Percentiles rank a stretch among this genome's conserved stretches.
Evolutionary conservation across 2,888 invertebrate genomes (phyloP).

Genomic region (Masnerella sp.): DNA sequence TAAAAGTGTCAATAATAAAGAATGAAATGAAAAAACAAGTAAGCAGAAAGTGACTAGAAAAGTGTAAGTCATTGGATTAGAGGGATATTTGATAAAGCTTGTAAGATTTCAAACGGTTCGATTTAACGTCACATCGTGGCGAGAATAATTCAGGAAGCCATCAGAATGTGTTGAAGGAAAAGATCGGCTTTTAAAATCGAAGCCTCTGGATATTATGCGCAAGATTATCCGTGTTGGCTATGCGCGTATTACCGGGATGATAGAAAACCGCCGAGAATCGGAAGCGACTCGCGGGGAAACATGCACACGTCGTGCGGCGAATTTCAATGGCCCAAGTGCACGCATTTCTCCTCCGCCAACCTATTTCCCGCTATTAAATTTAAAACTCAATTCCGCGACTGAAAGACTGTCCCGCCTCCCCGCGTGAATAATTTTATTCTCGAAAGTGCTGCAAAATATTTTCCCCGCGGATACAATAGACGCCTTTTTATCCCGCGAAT

Average conservation of each 20-base stretch:
- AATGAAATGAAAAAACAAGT: no score
- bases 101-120: conserved; percentile 62
- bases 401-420: conserved; percentile 3
- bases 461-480: no score
- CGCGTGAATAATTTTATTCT: conserved; percentile 26
- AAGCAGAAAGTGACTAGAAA: no score
- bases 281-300: conserved; percentile 41
- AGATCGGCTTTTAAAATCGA: conserved; percentile 63
- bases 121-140: conserved; percentile 64
- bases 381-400: conserved; percentile 18
- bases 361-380: conserved; percentile 24
- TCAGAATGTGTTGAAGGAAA: conserved; percentile 39
- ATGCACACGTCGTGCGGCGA: conserved; percentile 36
- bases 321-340: conserved; percentile 41
- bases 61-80: conserved; percentile 40
- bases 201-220: conserved; percentile 58
- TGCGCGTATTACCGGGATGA: conserved; percentile 29
- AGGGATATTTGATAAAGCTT: conserved; percentile 42
- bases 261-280: conserved; percentile 35
- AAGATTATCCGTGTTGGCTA: conserved; percentile 58
- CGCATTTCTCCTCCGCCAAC: conserved; percentile 12
- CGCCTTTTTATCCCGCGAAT: no score
- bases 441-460: conserved; percentile 31
- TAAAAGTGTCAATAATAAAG: no score
- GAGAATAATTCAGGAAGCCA: conserved; percentile 61